Evolutionary conservation across 2,113 vertebrate species (phyloP), one percentile per base, ranked within the genome.

Genomic region (Sturnus vulgaris): DNA sequence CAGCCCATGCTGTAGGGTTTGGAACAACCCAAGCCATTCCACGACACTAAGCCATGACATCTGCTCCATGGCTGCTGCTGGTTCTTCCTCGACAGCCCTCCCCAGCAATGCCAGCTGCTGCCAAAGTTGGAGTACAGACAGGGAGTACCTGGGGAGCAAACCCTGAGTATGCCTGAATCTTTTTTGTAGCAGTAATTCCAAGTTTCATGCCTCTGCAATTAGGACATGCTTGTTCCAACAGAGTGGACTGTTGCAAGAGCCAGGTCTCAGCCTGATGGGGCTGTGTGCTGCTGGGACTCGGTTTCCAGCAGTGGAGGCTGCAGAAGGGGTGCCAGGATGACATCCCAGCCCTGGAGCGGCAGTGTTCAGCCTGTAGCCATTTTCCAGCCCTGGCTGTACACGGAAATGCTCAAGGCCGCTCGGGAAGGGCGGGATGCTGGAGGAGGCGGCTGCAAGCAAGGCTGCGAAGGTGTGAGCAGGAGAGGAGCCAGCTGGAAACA

Each of bases 281-380:
- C 64, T 28, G 49, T 2, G 15, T 3, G 63, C 59, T 23, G 33
- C 82, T 12, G 47, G 3, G 27, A 5, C 52, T 59, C 7, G 0
- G 23, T 33, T 33, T 53, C 31, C 50, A 2, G 1, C 57, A 9
- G 56, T 0, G 27, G 11, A 27, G n/a, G n/a, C 31, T 0, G 1
- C 7, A 30, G 50, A 9, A 5, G 23, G n/a, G 30, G 1, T 7
- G 14, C 4, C 50, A 2, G 53, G 39, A 17, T 46, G 72, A 5
- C 55, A 17, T 9, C 23, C 46, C 46, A 1, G 13, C 46, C 24
- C 50, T 17, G 2, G 19, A 50, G 60, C 33, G 8, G 69, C 63
- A 24, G 16, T 18, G 1, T 44, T 5, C 61, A 10, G 28, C 1
- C 24, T 14, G 46, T 8, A 4, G 28, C 15, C 10, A 17, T 63